Evolutionary conservation across 2,888 invertebrate species (phyloP).

Genomic region (Clitarchus hookeri): DNA sequence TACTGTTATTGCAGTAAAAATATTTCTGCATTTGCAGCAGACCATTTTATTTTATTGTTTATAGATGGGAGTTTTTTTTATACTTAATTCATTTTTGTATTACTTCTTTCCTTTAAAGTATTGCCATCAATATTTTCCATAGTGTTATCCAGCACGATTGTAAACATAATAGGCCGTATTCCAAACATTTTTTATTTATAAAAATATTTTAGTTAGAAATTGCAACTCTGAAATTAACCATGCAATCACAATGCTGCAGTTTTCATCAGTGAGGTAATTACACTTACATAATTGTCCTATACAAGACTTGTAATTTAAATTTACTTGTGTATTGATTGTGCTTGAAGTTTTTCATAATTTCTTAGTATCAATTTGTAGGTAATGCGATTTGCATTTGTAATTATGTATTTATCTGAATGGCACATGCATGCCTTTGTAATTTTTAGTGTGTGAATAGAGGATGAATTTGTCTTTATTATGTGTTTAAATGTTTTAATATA

Average conservation of each 20-base stretch:
- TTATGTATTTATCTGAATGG: neutral
- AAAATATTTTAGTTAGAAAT: neutral
- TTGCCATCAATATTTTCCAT: no score
- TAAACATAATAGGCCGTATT: no score
- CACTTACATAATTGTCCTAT: neutral
- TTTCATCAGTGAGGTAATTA: neutral
- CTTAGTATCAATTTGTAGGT: neutral
- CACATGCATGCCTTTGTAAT: neutral
- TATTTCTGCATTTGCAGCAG: no score
- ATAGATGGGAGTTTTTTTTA: no score
- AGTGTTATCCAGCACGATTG: no score
- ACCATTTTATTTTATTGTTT: no score
- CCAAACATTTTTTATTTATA: neutral
- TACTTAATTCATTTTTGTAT: no score
- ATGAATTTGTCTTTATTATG: neutral
- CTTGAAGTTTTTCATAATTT: neutral
- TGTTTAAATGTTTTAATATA: neutral
- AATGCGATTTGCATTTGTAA: neutral
- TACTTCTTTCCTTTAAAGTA: no score
- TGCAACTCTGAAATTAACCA: neutral
- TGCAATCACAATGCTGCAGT: neutral
- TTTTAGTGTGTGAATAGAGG: slow-evolving; percentile 9
- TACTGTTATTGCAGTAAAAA: no score
- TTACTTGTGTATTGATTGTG: neutral
- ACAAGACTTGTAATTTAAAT: neutral